Base-by-base conservation (phyloP, 2,888 invertebrate species). In the Troides oblongomaculatus region DNA sequence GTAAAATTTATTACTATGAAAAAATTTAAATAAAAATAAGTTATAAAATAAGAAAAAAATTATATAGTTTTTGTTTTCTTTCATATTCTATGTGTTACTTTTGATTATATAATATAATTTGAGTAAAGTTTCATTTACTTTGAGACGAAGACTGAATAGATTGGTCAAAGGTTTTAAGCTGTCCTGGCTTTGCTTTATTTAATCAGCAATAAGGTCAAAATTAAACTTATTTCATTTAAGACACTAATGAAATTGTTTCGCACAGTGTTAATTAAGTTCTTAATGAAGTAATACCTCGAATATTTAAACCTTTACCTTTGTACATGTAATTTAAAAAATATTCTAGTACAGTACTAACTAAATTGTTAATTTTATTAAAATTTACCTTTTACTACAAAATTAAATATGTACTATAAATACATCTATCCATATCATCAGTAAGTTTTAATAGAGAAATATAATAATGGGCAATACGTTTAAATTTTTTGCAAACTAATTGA, bases 221-320 rank as follows among this genome's bases (percentile, higher is more conserved):
- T 65, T 62, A 58, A 69, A 64, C 58, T 43, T 65, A 46, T 69
- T 62, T 62, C 18, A 62, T 58, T 69, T 65, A 30, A 57, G 39
- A 65, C 65, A 69, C 61, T 65, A 58, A 62, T 69, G 23, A 50
- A 69, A 69, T 69, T 69, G 63, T 69, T 65, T 58, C 59, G 43
- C 61, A 30, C 21, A 61, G 30, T 65, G 62, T 65, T 69, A 43
- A 69, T 69, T 64, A 65, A 61, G 69, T 50, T 69, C 57, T 36
- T 57, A 69, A 61, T 61, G 62, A 65, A 69, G 69, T 6, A 65
- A 69, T 65, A 50, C 57, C 43, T 69, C 56, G 25, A 62, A 56
- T 62, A 62, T 14, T 57, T 66, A 17, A 50, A 61, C 23, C 18
- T 3, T 25, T 43, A 61, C 0, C 23, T 57, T 25, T 39, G n/a